Evolutionary conservation across 2,797 vertebrate genomes (phyloP).

Genomic region (Ptychobarbus kaznakovi): DNA sequence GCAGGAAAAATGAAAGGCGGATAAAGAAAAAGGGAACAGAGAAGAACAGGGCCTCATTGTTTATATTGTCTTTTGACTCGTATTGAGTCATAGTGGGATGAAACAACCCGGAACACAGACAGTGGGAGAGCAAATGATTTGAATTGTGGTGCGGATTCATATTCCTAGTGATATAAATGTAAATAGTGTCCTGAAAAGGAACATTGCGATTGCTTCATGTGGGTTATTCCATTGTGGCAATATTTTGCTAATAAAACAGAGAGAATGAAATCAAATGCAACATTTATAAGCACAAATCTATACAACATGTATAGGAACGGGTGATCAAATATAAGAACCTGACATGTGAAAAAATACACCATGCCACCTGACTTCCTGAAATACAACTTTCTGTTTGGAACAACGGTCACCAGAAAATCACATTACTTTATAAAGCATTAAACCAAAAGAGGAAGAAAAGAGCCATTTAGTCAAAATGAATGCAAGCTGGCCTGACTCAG

Average conservation of each 20-base stretch:
- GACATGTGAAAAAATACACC: neutral
- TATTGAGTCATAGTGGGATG: conserved; percentile 24
- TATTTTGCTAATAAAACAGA: conserved; percentile 30
- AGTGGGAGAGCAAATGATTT: conserved; percentile 1
- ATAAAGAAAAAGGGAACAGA: conserved; percentile 10
- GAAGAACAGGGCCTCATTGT: conserved; percentile 50
- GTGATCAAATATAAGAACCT: neutral
- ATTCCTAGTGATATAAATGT: neutral
- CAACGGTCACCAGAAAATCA: conserved; percentile 14
- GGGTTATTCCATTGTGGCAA: conserved; percentile 43
- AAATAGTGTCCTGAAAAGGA: conserved; percentile 1
- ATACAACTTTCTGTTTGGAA: neutral
- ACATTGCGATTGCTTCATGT: conserved; percentile 45
- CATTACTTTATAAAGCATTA: conserved; percentile 24
- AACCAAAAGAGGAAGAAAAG: conserved; percentile 51
- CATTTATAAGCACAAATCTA: neutral
- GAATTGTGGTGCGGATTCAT: neutral
- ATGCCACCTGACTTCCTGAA: conserved; percentile 6
- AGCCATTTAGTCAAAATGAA: conserved; percentile 30
- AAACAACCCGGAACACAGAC: neutral
- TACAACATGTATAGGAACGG: neutral
- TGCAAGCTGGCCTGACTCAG: conserved; percentile 40
- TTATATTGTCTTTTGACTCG: conserved; percentile 26
- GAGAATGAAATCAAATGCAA: neutral
- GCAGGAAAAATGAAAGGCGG: neutral